Evolutionary conservation across 2,113 vertebrate species (phyloP).

Genomic region (Dinomys branickii): DNA sequence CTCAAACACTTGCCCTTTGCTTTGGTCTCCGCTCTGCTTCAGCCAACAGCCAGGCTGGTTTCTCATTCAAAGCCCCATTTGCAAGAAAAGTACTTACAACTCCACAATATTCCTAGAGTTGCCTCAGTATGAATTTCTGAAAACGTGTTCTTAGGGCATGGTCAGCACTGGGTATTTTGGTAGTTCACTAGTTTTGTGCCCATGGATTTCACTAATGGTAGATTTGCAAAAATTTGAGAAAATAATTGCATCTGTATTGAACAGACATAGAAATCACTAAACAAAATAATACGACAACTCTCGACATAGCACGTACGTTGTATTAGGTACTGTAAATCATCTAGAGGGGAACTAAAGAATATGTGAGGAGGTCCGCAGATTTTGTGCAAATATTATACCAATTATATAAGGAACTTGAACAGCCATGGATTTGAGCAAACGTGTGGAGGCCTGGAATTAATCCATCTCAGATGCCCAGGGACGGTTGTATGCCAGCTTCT

Average conservation of each 20-base stretch:
- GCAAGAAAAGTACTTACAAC: not conserved
- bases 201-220: not conserved
- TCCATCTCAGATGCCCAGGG: not conserved
- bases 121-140: not conserved
- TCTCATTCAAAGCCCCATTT: not conserved
- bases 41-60: not conserved
- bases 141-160: not conserved
- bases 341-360: no score
- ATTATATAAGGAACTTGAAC: not conserved
- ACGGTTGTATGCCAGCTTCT: not conserved
- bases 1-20: not conserved
- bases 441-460: not conserved
- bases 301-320: not conserved
- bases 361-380: not conserved
- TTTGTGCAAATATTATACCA: not conserved
- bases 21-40: not conserved
- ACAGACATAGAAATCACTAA: not conserved
- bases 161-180: not conserved
- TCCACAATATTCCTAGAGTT: fast-evolving
- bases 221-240: not conserved
- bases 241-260: not conserved
- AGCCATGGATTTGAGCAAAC: not conserved
- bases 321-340: not conserved
- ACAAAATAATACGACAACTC: not conserved
- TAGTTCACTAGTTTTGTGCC: not conserved